Conservation (phyloP, 2,113 vertebrate genomes). For the Sebastes fasciatus region DNA sequence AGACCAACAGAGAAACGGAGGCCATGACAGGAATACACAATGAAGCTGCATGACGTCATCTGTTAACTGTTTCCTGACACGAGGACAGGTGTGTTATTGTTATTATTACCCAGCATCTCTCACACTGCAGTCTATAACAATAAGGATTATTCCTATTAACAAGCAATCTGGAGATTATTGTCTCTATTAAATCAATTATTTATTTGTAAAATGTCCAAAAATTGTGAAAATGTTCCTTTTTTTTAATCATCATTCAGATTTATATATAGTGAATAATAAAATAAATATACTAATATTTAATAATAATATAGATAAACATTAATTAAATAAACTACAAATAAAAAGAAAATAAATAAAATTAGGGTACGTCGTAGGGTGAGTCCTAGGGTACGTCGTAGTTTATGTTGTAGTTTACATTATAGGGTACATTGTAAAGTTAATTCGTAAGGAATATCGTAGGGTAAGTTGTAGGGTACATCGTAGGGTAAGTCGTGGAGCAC, state of each 20-base stretch:
- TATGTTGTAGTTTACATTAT: background rate
- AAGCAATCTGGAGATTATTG: background rate
- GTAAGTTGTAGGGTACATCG: background rate
- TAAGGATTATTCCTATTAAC: too few relatives aligned
- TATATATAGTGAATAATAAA: too few relatives aligned
- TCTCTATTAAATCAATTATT: background rate
- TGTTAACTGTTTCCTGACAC: conserved; percentile 42
- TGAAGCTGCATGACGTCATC: background rate
- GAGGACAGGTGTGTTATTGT: background rate
- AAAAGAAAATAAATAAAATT: too few relatives aligned
- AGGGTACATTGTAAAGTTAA: background rate
- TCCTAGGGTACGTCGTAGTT: too few relatives aligned
- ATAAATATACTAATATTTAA: too few relatives aligned
- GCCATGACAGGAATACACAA: conserved; percentile 45
- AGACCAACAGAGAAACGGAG: conserved; percentile 10
- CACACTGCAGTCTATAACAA: too few relatives aligned
- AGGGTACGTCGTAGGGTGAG: background rate
- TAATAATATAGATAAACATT: too few relatives aligned
- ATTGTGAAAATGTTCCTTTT: background rate
- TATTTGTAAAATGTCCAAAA: background rate
- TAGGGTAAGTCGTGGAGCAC: too few relatives aligned
- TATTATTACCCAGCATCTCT: too few relatives aligned
- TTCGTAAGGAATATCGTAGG: background rate
- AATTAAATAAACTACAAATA: too few relatives aligned
- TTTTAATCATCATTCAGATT: too few relatives aligned